Base-by-base conservation (phyloP, 1,140 invertebrate genomes). In the Philopotamus ludificatus region DNA sequence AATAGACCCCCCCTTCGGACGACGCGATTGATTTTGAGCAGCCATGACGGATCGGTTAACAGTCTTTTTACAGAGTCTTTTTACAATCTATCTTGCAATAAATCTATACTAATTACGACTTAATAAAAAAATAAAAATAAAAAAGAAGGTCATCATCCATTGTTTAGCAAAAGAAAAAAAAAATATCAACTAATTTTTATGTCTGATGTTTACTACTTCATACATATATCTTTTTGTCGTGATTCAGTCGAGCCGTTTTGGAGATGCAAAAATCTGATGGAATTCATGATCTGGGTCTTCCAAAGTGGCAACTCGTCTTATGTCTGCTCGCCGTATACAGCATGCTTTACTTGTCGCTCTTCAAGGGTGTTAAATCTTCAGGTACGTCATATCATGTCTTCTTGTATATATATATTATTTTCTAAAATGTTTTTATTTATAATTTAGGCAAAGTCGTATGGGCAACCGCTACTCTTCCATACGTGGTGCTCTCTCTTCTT, bases 281-380 rank as follows among this genome's bases (percentile, higher is more conserved):
- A 0, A 77, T 92, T 18, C 85, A 87, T 63, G 84, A 90, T 71
- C 77, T 92, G 60, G 90, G 89, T 4, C 76, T 81, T 9, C 86
- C 89, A 0, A 89, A 89, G 76, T 89, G 87, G 88, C 86, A 90
- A 72, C 76, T 90, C 41, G 82, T 85, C 0, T 70, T 89, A 0
- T 91, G 89, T 69, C 74, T 91, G 10, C 81, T 88, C 1, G 73
- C 85, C 1, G 88, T 92, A 22, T 92, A 92, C 74, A 76, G 86
- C 44, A 90, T 90, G 70, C 84, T 91, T 12, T 92, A 92, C 73
- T 83, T 92, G 63, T 90, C 89, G 2, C 80, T 92, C 3, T 92
- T 90, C 79, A 92, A 92, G 80, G 92, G 92, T 7, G 92, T 94
- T 15, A 90, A 91, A 71, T 93, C 90, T 50, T 93, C 92, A 51